Evolutionary conservation across 1,140 invertebrate genomes (phyloP).

Genomic region (Danaus melanippus): DNA sequence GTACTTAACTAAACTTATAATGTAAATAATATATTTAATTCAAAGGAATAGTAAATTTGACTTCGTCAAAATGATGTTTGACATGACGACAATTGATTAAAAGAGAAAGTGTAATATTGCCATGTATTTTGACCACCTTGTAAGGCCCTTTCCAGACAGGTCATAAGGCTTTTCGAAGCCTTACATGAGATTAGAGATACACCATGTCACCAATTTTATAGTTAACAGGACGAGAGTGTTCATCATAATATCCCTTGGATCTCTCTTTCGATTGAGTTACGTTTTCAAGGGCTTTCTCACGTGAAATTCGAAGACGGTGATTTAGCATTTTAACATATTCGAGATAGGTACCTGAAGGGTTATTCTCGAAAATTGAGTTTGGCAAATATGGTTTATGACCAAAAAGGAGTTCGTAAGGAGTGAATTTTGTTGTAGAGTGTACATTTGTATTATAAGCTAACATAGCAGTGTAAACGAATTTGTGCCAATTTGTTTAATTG

Average conservation of each 20-base stretch:
- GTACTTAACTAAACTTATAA: no score
- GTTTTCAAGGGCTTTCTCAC: constrained; percentile 9
- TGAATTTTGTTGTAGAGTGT: constrained; percentile 5
- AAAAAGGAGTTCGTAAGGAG: constrained; percentile 6
- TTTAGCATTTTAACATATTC: constrained; percentile 14
- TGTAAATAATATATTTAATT: no score
- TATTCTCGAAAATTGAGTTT: constrained; percentile 13
- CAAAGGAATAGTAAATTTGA: constrained; percentile 18
- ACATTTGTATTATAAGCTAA: no score
- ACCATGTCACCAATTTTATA: constrained; percentile 22
- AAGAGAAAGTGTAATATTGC: no score
- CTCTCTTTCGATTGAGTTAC: constrained; percentile 7
- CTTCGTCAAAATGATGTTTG: no score
- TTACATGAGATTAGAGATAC: constrained; percentile 13
- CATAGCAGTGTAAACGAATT: constrained; percentile 10
- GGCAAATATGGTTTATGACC: constrained; percentile 18
- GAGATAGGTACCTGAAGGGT: constrained; percentile 3
- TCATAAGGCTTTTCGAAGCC: no score
- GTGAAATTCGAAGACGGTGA: constrained; percentile 6
- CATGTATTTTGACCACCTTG: no score
- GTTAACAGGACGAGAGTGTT: constrained; percentile 1
- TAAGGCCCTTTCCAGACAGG: no score
- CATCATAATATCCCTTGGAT: constrained; percentile 12
- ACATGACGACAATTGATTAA: no score
- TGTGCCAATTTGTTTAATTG: constrained; percentile 6